Conservation (phyloP, 2,888 invertebrate species). For the Diarsia dahlii region DNA sequence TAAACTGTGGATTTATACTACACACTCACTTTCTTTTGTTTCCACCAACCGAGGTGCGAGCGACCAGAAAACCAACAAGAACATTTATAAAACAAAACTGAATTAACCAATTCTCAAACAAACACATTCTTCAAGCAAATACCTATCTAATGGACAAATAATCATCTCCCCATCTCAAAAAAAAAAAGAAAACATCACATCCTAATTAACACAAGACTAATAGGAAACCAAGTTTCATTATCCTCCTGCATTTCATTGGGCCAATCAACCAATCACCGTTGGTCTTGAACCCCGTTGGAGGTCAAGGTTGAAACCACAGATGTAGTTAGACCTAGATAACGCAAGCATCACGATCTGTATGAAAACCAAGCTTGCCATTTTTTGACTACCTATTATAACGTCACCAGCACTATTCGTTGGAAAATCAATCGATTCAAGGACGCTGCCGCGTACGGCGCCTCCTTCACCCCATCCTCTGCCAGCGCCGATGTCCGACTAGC, state of each 20-base stretch:
- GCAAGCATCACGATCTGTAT: too few relatives aligned
- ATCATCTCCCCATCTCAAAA: neutral
- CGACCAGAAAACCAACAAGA: too few relatives aligned
- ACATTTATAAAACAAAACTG: neutral
- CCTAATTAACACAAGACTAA: constrained; percentile 33
- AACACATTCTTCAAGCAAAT: neutral
- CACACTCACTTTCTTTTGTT: neutral
- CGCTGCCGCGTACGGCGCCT: too few relatives aligned
- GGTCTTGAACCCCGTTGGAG: constrained; percentile 54
- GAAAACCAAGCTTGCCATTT: too few relatives aligned
- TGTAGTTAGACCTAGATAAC: too few relatives aligned
- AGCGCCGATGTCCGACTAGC: too few relatives aligned
- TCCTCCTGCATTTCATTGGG: constrained; percentile 38
- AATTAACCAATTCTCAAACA: neutral
- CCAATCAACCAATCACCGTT: constrained; percentile 55
- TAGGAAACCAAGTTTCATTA: constrained; percentile 40
- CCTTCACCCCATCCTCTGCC: too few relatives aligned
- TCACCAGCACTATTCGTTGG: too few relatives aligned
- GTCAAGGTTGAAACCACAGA: constrained; percentile 49
- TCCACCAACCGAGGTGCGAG: too few relatives aligned
- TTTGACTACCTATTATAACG: too few relatives aligned
- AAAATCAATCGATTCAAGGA: too few relatives aligned
- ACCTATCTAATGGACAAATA: neutral
- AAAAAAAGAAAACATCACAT: constrained; percentile 19
- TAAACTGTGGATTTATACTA: neutral